phyloP scores from a whole-genome alignment of 92 coral and sea anemone species.

The Parazoanthus swiftii region DNA sequence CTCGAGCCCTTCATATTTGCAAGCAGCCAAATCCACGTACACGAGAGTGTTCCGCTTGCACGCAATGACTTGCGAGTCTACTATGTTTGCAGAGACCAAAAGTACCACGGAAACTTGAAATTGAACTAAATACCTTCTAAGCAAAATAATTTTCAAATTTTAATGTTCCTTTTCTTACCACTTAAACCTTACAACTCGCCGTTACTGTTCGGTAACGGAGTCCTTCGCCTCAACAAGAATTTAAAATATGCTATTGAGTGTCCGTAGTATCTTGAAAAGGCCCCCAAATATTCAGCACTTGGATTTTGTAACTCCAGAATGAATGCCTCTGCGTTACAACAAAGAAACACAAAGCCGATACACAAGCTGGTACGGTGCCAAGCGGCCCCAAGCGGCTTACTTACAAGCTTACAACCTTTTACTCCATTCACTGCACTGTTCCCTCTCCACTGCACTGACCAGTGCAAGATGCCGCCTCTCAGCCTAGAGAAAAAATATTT shows the following conservation, averaged over 20 bases:
- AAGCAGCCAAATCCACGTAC: conserved; percentile 30
- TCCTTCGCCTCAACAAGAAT: conserved; percentile 39
- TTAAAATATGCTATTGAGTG: conserved; percentile 31
- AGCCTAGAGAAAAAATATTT: conserved; percentile 44
- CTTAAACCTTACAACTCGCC: conserved; percentile 34
- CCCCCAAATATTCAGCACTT: neutral
- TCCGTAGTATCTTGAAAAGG: conserved; percentile 6
- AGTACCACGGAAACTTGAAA: neutral
- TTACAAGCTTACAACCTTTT: conserved; percentile 70
- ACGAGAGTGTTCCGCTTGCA: conserved; percentile 38
- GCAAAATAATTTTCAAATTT: conserved; percentile 34
- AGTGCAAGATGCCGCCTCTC: conserved; percentile 47
- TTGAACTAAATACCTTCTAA: conserved; percentile 27
- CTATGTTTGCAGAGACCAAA: conserved; percentile 7
- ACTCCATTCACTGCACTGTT: conserved; percentile 86
- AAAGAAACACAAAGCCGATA: conserved; percentile 14
- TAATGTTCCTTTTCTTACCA: conserved; percentile 38
- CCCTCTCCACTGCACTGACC: conserved; percentile 49
- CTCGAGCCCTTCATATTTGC: conserved; percentile 34
- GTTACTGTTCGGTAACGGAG: conserved; percentile 47
- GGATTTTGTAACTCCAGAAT: neutral
- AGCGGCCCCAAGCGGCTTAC: conserved; percentile 74
- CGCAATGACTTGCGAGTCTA: conserved; percentile 24
- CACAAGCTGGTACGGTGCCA: conserved; percentile 62
- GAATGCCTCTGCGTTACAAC: conserved; percentile 16